phyloP scores from a whole-genome alignment of 2,113 vertebrate genomes.

The Cephalopholis sonnerati region DNA sequence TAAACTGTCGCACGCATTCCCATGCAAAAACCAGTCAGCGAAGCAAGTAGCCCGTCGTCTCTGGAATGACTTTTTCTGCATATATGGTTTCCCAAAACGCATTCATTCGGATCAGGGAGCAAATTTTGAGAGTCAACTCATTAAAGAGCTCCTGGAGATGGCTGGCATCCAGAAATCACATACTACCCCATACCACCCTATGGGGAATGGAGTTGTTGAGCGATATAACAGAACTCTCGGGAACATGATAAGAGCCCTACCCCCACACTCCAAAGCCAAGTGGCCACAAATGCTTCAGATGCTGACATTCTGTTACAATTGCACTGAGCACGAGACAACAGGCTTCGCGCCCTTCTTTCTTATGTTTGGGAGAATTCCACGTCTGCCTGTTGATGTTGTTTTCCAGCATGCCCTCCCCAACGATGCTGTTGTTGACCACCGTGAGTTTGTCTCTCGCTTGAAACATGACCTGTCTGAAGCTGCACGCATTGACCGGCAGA shows the following conservation, averaged over 20 bases:
- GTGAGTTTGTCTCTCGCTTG: background rate
- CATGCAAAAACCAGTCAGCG: background rate
- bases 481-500: background rate
- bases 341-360: background rate
- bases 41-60: background rate
- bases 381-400: background rate
- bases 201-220: background rate
- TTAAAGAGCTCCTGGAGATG: constrained; percentile 24
- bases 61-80: constrained; percentile 12
- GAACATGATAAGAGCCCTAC: background rate
- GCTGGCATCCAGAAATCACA: constrained; percentile 16
- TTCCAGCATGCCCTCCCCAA: constrained; percentile 13
- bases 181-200: constrained; percentile 5
- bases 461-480: background rate
- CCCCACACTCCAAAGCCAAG: background rate
- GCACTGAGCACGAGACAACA: constrained; percentile 14
- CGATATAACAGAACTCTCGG: constrained; percentile 21
- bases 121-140: constrained; percentile 32
- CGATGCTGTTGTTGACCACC: background rate
- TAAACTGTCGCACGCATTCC: background rate
- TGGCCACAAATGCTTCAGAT: constrained; percentile 24
- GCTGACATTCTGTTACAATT: constrained; percentile 25
- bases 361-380: constrained; percentile 12
- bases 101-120: constrained; percentile 42
- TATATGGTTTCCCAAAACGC: constrained; percentile 27